Percentiles rank a stretch among this genome's conserved stretches.
Conservation (phyloP, 2,888 invertebrate genomes). For the Dolomedes plantarius region DNA sequence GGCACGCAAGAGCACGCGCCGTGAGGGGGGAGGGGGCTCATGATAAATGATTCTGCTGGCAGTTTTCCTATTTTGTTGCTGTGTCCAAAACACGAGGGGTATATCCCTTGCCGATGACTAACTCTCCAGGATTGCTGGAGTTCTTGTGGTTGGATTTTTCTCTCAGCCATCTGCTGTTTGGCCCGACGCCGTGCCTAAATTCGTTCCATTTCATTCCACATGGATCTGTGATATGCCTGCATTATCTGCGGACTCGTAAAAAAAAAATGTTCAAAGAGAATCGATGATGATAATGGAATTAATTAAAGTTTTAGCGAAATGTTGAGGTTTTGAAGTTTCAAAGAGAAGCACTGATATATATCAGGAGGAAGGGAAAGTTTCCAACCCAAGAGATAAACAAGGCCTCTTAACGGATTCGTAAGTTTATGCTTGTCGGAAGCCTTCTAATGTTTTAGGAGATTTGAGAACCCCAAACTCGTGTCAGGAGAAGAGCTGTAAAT, state of each 20-base stretch:
- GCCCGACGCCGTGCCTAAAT: background rate
- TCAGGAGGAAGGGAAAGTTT: no score
- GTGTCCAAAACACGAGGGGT: slow-evolving; percentile 61
- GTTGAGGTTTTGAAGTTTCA: no score
- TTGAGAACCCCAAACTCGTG: no score
- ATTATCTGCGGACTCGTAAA: background rate
- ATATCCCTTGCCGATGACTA: slow-evolving; percentile 54
- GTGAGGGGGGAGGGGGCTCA: slow-evolving; percentile 12
- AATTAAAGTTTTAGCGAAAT: no score
- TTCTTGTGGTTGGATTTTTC: background rate
- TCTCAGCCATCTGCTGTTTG: background rate
- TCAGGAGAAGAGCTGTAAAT: no score
- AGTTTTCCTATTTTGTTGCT: slow-evolving; percentile 55
- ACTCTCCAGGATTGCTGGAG: slow-evolving; percentile 47
- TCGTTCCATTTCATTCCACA: background rate
- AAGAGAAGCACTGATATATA: no score
- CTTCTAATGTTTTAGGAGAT: no score
- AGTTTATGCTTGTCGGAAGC: no score
- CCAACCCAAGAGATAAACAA: no score
- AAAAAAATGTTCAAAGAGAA: background rate
- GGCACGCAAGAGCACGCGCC: slow-evolving; percentile 68
- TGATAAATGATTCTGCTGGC: slow-evolving; percentile 64
- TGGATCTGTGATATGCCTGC: no score
- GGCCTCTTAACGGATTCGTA: no score
- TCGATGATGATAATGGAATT: background rate